Conservation (phyloP, 2,888 invertebrate genomes). For the Tridacna crocea region DNA sequence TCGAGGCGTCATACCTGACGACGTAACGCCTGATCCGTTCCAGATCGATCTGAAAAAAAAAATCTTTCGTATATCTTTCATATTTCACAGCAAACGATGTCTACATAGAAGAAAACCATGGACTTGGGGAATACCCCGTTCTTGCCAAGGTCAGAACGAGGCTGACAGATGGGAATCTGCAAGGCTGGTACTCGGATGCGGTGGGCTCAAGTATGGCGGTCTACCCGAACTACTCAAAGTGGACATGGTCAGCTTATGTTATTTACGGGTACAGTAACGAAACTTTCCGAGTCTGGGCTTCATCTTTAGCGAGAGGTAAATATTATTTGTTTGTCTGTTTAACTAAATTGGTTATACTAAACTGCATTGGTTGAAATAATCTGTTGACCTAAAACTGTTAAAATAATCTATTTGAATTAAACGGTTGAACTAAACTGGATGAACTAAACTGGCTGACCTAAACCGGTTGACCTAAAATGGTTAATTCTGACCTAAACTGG, state of each 20-base stretch:
- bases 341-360: too few relatives aligned
- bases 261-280: conserved; percentile 32
- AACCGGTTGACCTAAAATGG: too few relatives aligned
- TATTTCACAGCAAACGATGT: conserved; percentile 4
- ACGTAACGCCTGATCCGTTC: too few relatives aligned
- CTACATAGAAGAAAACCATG: conserved; percentile 36
- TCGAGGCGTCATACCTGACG: too few relatives aligned
- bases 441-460: too few relatives aligned
- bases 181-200: conserved; percentile 36
- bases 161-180: conserved; percentile 21
- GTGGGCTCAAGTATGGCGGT: conserved; percentile 32
- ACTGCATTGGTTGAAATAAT: too few relatives aligned
- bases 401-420: too few relatives aligned
- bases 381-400: too few relatives aligned
- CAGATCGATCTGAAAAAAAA: too few relatives aligned
- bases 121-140: conserved; percentile 32
- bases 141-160: conserved; percentile 30
- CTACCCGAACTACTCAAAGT: not conserved
- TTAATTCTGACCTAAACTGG: too few relatives aligned
- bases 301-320: conserved; percentile 15
- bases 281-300: conserved; percentile 33
- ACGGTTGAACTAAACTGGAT: too few relatives aligned
- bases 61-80: too few relatives aligned
- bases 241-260: not conserved
- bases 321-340: not conserved